A percentile compares a stretch with the other conserved stretches of the same genome.
Evolutionary conservation across 2,888 invertebrate genomes (phyloP).

Genomic region (Nasonia oneida): DNA sequence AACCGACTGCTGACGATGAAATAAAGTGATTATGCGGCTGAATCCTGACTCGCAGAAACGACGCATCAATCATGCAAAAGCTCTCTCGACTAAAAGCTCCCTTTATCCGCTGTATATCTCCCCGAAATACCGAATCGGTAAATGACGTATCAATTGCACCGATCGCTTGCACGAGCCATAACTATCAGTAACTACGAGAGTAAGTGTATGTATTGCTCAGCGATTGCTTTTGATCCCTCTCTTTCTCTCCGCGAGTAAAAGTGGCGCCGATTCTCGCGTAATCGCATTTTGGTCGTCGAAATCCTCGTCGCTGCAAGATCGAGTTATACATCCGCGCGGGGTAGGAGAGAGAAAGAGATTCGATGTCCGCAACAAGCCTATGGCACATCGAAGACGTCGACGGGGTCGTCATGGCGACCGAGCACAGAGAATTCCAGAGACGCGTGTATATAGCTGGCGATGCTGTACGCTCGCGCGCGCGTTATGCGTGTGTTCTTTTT

Average conservation of each 20-base stretch:
- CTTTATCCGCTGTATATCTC: constrained; percentile 52
- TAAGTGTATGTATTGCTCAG: background rate
- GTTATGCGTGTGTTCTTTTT: background rate
- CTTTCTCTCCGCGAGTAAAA: background rate
- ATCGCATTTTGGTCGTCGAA: constrained; percentile 60
- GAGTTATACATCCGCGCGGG: background rate
- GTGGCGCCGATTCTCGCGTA: constrained; percentile 51
- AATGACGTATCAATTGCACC: constrained; percentile 57
- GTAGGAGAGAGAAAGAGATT: background rate
- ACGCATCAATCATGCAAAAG: too few species aligned
- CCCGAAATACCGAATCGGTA: constrained; percentile 11
- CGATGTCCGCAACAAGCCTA: background rate
- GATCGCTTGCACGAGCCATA: constrained; percentile 24
- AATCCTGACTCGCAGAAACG: too few species aligned
- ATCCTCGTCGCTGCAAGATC: constrained; percentile 48
- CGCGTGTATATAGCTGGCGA: constrained; percentile 59
- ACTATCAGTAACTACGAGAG: background rate
- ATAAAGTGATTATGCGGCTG: too few species aligned
- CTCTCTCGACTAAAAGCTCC: background rate
- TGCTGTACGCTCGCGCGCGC: background rate
- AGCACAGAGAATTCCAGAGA: constrained; percentile 74
- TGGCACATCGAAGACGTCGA: constrained; percentile 46
- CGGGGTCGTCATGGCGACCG: constrained; percentile 77
- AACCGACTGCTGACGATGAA: too few species aligned
- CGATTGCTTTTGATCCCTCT: constrained; percentile 53